A percentile compares a stretch with the other conserved stretches of the same genome.
Conservation (phyloP, 2,888 invertebrate genomes). For the Pristionchus arcanus region DNA sequence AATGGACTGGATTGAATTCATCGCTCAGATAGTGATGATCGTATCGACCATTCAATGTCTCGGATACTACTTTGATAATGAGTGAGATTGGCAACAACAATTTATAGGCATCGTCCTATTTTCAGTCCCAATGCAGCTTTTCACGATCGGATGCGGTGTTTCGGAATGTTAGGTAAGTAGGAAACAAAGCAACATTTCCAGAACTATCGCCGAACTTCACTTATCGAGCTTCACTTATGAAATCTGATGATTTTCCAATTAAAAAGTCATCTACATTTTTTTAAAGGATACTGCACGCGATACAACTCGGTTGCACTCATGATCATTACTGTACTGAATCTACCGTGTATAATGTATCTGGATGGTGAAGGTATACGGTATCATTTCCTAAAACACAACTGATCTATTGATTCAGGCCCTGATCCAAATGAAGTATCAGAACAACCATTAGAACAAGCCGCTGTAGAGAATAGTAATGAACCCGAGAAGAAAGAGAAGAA, state of each 20-base stretch:
- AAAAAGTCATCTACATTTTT: background rate
- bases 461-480: background rate
- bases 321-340: constrained; percentile 2
- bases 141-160: constrained; percentile 52
- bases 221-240: too few species aligned
- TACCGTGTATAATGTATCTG: constrained; percentile 40
- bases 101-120: background rate
- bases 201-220: too few species aligned
- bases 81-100: background rate
- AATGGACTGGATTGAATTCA: constrained; percentile 54
- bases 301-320: constrained; percentile 35
- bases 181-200: background rate
- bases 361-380: background rate
- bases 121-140: constrained; percentile 43
- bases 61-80: constrained; percentile 55
- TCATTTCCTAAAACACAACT: too few species aligned
- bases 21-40: constrained; percentile 46
- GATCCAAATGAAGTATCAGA: background rate
- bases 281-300: constrained; percentile 34
- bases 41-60: constrained; percentile 35
- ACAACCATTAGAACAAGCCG: background rate
- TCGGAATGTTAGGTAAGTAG: constrained; percentile 40
- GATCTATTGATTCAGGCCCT: background rate
- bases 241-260: too few species aligned
- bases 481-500: constrained; percentile 21